Base-by-base conservation (phyloP, 2,888 invertebrate genomes). In the Agrochola circellaris region DNA sequence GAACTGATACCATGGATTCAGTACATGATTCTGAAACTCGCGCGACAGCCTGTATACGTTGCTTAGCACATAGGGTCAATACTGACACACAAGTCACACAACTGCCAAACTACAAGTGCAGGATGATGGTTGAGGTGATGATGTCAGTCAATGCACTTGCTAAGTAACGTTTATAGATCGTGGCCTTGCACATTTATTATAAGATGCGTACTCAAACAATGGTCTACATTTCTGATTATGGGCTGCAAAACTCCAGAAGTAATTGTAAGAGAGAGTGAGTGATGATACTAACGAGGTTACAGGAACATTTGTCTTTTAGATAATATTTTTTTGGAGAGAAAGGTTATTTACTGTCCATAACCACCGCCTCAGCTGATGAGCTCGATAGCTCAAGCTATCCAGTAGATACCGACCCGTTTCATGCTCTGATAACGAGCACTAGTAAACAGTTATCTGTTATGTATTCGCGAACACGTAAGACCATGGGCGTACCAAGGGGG, bases 391-490 rank as follows among this genome's bases (percentile, higher is more conserved):
- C 65, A 4, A 51, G 64, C 45, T 61, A 38, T 38, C 30, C 26
- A 51, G 38, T 45, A 45, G 65, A n/a, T 60, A 68, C 72, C n/a
- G 62, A 66, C 48, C n/a, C 73, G 48, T 42, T 66, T 72, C 67
- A 70, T 66, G 83, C 82, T 73, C 77, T 82, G 82, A 45, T 77
- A 73, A 60, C 60, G 61, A 26, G 30, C n/a, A 48, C 20, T 11
- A 45, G 34, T 51, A 61, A 79, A 56, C 72, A 66, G 64, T 48
- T 74, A 65, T 51, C 51, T 75, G 62, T 67, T 75, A 68, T 23
- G 64, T 62, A 73, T 71, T 42, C 58, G 51, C 30, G n/a, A 48
- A 48, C 51, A 58, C 72, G 69, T 62, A 60, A 79, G 20, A 60
- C 11, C n/a, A n/a, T n/a, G n/a, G n/a, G n/a, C n/a, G n/a, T n/a